Base-by-base conservation (phyloP, 2,888 invertebrate genomes). In the Malachius bipustulatus region DNA sequence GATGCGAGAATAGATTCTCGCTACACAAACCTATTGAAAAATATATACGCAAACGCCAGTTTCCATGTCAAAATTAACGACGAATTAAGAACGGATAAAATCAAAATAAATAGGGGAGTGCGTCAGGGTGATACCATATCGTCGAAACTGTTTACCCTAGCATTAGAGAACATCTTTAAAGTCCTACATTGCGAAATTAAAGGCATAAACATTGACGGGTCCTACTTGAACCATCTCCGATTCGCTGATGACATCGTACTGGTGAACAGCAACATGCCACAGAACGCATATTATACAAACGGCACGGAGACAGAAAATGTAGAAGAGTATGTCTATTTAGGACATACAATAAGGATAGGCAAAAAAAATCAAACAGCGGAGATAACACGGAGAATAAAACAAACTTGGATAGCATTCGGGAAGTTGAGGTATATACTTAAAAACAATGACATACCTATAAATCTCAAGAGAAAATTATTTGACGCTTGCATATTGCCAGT, bases 1-100 rank as follows among this genome's bases (percentile, higher is more conserved):
- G 27, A 28, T 11, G 38, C 38, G 10, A 35, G 39, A 14, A 35
- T 40, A 10, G 38, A 40, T 16, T 35, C 16, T 9, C 11, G 14
- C 16, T 35, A 35, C 16, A 27, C 28, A 15, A 26, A 35, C 16
- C 16, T 38, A 9, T 11, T 38, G n/a, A 36, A 13, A 24, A 14
- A 38, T 13, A 39, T 38, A 4, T 38, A 34, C 13, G 37, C 14
- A 14, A 15, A 38, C 15, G 36, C 38, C 30, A 37, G 37, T 14
- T 16, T 38, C 3, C 38, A 39, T 9, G 24, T 38, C n/a, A 38
- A 39, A 15, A 14, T 39, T 10, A 19, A 32, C 3, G 28, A 39
- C 4, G n/a, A n/a, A n/a, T n/a, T n/a, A n/a, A n/a, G n/a, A n/a
- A n/a, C 37, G 10, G 28, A 4, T 2, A 37, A 13, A 9, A 37